Evolutionary conservation across 2,797 vertebrate genomes (phyloP), one percentile per base, ranked within the genome.

Genomic region (Amazona finschi): DNA sequence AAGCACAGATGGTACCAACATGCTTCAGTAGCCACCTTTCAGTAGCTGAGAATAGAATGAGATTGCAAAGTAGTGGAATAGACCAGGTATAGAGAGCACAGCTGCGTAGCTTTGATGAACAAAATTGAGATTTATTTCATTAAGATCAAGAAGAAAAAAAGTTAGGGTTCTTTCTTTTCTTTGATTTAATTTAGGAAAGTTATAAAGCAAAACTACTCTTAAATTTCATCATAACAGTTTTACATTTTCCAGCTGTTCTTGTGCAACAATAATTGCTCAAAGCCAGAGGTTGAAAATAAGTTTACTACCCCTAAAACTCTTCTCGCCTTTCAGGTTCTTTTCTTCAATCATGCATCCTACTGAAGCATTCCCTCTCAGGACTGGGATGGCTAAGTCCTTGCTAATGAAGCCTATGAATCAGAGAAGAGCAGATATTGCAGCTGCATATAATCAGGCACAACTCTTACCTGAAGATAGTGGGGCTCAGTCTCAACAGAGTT

Each of bases 1-100:
- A 88, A 75, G 36, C 70, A 53, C 93, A 96, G 91, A 88, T 90
- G 87, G 86, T 60, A 71, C 71, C 82, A 94, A 70, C 83, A 87
- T 85, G 84, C 89, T 90, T 91, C 91, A 91, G 76, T 81, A 88
- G 58, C 39, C 5, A 4, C 57, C 57, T 94, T 87, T 80, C 66
- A 61, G 46, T 43, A 86, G 46, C 24, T 94, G 58, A 93, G 76
- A 90, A 75, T 41, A 88, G 22, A 90, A 60, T 50, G 83, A 91
- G 52, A 75, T 77, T 84, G 22, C 36, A 76, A 92, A 71, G 47
- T 69, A 44, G 28, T 67, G 46, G 58, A 94, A 60, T 43, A 84
- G 43, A 55, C 17, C 13, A 84, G 15, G 16, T 61, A 73, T 27
- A 80, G 53, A 61, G 38, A 87, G 10, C 11, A 87, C 47, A 87